These are phyloP conservation scores for Pao palembangensis DNA, from an alignment of 2,113 vertebrate genomes.

Conservation along the genomic window DNA sequence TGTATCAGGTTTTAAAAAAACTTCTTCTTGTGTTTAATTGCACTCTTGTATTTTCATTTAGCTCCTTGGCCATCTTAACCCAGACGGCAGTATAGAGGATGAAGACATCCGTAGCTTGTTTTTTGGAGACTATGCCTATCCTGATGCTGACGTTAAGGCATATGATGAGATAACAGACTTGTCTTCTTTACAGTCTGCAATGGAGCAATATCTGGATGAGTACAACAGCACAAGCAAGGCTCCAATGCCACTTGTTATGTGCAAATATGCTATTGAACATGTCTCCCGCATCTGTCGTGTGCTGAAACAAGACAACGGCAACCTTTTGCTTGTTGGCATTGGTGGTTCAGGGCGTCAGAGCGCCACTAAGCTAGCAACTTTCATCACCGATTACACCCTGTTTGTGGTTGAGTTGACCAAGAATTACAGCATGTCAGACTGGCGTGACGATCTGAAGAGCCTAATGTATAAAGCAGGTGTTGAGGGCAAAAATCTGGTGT, in stretches of 20 bases:
- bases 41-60: slow-evolving; percentile 46
- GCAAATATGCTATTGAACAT: slow-evolving; percentile 90
- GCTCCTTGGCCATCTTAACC: slow-evolving; percentile 83
- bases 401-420: slow-evolving; percentile 90
- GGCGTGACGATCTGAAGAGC: slow-evolving; percentile 87
- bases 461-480: slow-evolving; percentile 85
- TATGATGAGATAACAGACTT: slow-evolving; percentile 90
- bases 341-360: slow-evolving; percentile 88
- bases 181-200: slow-evolving; percentile 74
- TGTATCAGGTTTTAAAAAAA: neutral
- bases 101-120: slow-evolving; percentile 85
- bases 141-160: slow-evolving; percentile 67
- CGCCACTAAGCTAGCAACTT: slow-evolving; percentile 82
- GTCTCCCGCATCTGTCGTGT: slow-evolving; percentile 90
- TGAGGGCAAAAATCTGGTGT: slow-evolving; percentile 74
- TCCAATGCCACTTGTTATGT: slow-evolving; percentile 91
- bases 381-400: slow-evolving; percentile 81
- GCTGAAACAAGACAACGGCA: slow-evolving; percentile 87
- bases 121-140: slow-evolving; percentile 85
- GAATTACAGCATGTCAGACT: slow-evolving; percentile 79
- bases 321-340: slow-evolving; percentile 85
- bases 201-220: slow-evolving; percentile 88
- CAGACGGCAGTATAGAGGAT: slow-evolving; percentile 78
- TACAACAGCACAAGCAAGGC: slow-evolving; percentile 88
- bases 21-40: slow-evolving; percentile 17